Percentiles rank a stretch among this genome's conserved stretches.
Evolutionary conservation across 2,888 invertebrate genomes (phyloP).

Genomic region (Mantis religiosa): DNA sequence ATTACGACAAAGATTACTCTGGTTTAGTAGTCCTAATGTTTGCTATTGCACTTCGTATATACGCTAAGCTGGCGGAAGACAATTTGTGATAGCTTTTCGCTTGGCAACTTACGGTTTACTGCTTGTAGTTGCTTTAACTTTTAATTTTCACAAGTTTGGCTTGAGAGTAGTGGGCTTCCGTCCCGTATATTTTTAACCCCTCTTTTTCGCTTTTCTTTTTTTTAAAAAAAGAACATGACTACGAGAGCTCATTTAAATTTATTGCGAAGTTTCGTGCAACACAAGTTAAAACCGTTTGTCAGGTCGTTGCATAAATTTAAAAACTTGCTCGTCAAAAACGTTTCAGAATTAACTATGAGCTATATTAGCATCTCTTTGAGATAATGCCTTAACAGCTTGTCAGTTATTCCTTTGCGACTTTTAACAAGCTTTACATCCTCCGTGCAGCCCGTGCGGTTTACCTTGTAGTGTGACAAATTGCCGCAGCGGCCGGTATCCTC

Average conservation of each 20-base stretch:
- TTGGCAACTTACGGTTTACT: neutral
- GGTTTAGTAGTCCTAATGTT: neutral
- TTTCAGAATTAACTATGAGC: neutral
- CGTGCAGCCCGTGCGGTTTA: neutral
- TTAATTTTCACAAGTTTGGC: neutral
- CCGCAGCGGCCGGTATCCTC: too few species aligned
- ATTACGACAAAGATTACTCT: too few species aligned
- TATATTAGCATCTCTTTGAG: neutral
- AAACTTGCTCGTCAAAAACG: neutral
- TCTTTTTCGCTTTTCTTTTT: neutral
- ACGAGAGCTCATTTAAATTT: neutral
- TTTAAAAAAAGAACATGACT: neutral
- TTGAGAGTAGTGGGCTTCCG: neutral
- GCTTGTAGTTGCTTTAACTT: neutral
- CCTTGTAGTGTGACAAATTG: neutral
- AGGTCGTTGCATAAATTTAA: neutral
- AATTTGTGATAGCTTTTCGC: neutral
- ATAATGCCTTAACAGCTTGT: neutral
- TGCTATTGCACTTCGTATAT: neutral
- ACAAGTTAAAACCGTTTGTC: neutral
- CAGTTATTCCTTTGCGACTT: neutral
- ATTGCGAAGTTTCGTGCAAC: neutral
- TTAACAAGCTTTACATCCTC: neutral
- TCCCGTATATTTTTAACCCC: neutral
- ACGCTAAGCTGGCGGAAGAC: neutral